Conservation (phyloP, 2,888 invertebrate species). For the Acheta domesticus region DNA sequence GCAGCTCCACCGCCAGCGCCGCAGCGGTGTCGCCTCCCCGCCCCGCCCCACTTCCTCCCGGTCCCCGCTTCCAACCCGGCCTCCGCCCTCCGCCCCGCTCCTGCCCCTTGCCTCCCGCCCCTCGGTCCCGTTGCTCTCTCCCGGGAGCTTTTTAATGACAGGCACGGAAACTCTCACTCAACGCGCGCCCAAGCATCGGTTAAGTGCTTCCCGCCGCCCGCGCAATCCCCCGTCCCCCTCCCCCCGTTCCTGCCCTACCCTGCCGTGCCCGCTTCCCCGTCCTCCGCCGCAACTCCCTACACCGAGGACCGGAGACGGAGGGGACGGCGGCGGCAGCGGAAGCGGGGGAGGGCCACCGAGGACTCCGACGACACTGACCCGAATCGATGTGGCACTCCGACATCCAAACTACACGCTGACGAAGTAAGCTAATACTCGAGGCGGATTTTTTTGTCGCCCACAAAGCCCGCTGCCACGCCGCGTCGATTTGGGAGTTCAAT, state of each 20-base stretch:
- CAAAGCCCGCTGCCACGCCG: not conserved
- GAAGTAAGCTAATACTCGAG: constrained; percentile 18
- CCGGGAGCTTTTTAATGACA: constrained; percentile 9
- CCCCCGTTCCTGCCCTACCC: not conserved
- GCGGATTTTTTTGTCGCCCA: not conserved
- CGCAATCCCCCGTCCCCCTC: not conserved
- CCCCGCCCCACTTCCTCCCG: not conserved
- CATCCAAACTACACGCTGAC: constrained; percentile 9
- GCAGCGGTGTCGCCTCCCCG: not conserved
- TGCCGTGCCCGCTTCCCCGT: not conserved
- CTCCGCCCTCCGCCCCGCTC: not conserved
- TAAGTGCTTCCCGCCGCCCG: not conserved
- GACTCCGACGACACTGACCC: constrained; percentile 18
- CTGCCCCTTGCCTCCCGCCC: not conserved
- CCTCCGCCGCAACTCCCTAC: not conserved
- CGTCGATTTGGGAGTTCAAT: not conserved
- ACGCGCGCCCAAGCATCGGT: not conserved
- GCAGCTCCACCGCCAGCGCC: not conserved
- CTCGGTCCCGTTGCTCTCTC: not conserved
- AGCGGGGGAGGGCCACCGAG: not conserved
- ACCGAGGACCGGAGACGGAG: not conserved
- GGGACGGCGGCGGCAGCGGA: not conserved
- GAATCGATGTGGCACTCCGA: not conserved
- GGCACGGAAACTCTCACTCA: not conserved
- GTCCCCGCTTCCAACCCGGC: not conserved